phyloP scores from a whole-genome alignment of 2,797 vertebrate species.

The Glossophaga mutica region DNA sequence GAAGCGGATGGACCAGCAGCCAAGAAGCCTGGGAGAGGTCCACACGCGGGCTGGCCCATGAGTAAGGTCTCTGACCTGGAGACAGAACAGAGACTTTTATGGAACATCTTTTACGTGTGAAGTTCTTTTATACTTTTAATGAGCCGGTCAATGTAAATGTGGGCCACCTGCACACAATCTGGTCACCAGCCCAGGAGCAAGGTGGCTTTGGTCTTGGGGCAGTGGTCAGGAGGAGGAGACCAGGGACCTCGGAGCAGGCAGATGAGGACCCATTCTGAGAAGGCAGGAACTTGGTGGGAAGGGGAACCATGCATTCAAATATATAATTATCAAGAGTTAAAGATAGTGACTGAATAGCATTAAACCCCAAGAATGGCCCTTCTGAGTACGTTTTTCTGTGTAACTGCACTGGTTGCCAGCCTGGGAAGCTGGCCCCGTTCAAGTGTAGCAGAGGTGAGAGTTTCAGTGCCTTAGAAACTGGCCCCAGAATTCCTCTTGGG shows the following conservation, averaged over 20 bases:
- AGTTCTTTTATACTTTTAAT: not conserved
- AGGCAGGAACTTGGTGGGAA: not conserved
- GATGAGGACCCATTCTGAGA: not conserved
- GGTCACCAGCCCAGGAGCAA: not conserved
- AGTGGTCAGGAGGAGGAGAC: not conserved
- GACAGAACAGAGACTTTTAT: not conserved
- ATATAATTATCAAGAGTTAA: not conserved
- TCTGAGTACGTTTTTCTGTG: not conserved
- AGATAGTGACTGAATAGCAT: not conserved
- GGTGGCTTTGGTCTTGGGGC: not conserved
- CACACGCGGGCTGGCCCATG: not conserved
- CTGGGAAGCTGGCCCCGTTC: not conserved
- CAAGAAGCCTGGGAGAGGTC: not conserved
- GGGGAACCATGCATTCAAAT: accelerated
- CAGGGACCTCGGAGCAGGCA: not conserved
- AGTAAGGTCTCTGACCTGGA: not conserved
- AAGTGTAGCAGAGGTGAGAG: not conserved
- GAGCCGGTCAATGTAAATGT: not conserved
- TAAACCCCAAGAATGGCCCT: not conserved
- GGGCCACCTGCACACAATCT: not conserved
- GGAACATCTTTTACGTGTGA: not conserved
- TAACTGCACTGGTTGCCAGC: no score
- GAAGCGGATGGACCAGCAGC: not conserved
- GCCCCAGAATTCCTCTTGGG: not conserved
- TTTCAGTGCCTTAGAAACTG: not conserved